These are phyloP conservation scores for Argyresthia albistria DNA, from an alignment of 2,888 invertebrate genomes.

Conservation along the genomic window DNA sequence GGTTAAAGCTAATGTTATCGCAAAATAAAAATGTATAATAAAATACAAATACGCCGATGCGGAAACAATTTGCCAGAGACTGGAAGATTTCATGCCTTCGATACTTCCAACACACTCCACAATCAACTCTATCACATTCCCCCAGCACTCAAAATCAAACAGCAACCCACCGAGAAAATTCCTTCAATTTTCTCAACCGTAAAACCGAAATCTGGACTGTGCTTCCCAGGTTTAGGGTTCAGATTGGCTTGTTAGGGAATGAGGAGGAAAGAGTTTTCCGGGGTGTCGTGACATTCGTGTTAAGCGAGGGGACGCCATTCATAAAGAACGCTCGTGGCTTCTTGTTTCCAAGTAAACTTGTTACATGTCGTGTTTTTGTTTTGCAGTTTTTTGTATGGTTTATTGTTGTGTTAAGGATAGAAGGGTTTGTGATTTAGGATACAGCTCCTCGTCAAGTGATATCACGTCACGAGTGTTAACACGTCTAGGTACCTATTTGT, in stretches of 20 bases:
- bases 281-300: slow-evolving; percentile 69
- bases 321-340: slow-evolving; percentile 43
- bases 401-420: too few relatives aligned
- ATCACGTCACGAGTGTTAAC: too few relatives aligned
- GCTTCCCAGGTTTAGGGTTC: slow-evolving; percentile 22
- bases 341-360: slow-evolving; percentile 56
- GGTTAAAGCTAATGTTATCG: slow-evolving; percentile 74
- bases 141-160: slow-evolving; percentile 2
- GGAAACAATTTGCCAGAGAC: slow-evolving; percentile 72
- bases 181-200: slow-evolving; percentile 49
- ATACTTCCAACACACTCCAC: slow-evolving; percentile 21
- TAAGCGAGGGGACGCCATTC: slow-evolving; percentile 64
- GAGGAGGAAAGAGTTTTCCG: slow-evolving; percentile 71
- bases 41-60: slow-evolving; percentile 71
- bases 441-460: too few relatives aligned
- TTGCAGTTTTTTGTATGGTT: neutral
- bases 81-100: slow-evolving; percentile 63
- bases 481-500: too few relatives aligned
- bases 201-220: slow-evolving; percentile 23
- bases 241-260: slow-evolving; percentile 34
- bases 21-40: slow-evolving; percentile 73
- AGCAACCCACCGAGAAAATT: slow-evolving; percentile 38
- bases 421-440: too few relatives aligned
- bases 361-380: slow-evolving; percentile 1
- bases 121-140: slow-evolving; percentile 15